phyloP scores from a whole-genome alignment of 2,888 invertebrate species.

The Cybosia mesomella region DNA sequence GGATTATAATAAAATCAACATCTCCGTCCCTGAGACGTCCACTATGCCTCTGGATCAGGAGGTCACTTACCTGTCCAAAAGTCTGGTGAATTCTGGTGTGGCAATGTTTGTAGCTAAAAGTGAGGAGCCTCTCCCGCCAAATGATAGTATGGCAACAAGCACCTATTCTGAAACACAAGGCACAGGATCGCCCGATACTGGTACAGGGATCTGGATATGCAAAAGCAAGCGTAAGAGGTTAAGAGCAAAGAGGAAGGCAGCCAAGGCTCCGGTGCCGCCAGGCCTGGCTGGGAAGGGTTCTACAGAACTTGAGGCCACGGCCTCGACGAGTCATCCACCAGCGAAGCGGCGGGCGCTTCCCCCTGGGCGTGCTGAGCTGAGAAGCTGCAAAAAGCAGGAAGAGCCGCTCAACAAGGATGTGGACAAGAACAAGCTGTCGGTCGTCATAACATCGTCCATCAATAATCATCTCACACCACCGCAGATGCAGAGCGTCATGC shows the following conservation, averaged over 20 bases:
- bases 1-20: neutral
- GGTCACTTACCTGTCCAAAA: too few relatives aligned
- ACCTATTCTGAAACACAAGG: neutral
- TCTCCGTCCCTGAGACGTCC: neutral
- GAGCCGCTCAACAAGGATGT: neutral
- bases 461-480: neutral
- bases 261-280: neutral
- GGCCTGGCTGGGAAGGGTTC: neutral
- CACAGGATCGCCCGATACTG: neutral
- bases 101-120: neutral
- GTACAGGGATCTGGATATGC: neutral
- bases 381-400: neutral
- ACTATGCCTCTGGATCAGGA: neutral
- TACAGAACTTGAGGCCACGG: neutral
- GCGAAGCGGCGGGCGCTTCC: neutral
- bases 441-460: neutral
- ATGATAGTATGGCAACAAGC: neutral
- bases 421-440: neutral
- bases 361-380: neutral
- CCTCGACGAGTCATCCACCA: neutral
- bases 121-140: neutral
- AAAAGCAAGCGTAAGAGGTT: neutral
- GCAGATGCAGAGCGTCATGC: constrained; percentile 5
- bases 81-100: neutral
- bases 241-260: neutral